A percentile compares a stretch with the other conserved stretches of the same genome.
Conservation (phyloP, 2,888 invertebrate genomes). For the Drosophila merina region DNA sequence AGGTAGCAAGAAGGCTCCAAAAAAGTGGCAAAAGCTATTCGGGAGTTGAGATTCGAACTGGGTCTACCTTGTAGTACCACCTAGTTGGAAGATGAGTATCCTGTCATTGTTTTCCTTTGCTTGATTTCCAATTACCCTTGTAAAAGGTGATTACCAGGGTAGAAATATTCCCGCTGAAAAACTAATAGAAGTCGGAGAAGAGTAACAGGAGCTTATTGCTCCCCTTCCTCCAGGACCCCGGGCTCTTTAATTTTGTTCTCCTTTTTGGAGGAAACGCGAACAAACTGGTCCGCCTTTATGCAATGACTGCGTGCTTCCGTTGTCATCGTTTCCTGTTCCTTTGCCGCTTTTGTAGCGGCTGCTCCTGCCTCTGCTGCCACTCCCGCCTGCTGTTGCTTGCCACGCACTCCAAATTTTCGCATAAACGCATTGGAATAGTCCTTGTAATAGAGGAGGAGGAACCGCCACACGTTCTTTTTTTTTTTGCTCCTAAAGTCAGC, state of each 20-base stretch:
- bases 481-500: neutral
- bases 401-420: conserved; percentile 28
- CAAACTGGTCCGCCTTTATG: conserved; percentile 51
- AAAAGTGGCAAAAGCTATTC: neutral
- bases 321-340: conserved; percentile 41
- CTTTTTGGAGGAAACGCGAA: conserved; percentile 6
- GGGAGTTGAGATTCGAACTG: neutral
- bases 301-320: conserved; percentile 58
- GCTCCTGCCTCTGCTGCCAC: neutral
- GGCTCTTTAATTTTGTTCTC: conserved; percentile 8
- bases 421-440: conserved; percentile 22
- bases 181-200: conserved; percentile 25
- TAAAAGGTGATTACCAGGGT: neutral
- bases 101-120: neutral
- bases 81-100: neutral
- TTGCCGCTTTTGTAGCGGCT: conserved; percentile 21
- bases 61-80: neutral
- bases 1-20: conserved; percentile 16
- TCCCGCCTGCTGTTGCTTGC: conserved; percentile 13
- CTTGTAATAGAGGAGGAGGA: conserved; percentile 10
- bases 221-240: no score
- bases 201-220: conserved; percentile 14
- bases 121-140: neutral
- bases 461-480: neutral
- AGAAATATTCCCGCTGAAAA: conserved; percentile 13